phyloP scores from a whole-genome alignment of 1,140 invertebrate genomes.

The Aricia agestis region DNA sequence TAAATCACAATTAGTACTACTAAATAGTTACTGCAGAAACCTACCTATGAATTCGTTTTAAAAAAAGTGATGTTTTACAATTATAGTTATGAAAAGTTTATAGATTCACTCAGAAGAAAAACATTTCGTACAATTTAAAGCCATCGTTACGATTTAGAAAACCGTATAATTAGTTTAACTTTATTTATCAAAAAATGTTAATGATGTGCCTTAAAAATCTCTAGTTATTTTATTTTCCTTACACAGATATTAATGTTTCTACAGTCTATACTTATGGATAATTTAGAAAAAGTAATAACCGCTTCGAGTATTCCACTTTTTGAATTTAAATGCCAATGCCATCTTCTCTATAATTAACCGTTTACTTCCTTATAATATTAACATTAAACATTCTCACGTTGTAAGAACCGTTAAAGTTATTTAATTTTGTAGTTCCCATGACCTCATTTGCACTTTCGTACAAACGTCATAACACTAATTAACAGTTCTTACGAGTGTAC shows the following conservation, averaged over 20 bases:
- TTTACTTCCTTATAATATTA: background rate
- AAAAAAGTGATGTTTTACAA: no score
- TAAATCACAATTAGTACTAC: no score
- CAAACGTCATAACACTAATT: background rate
- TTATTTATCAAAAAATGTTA: no score
- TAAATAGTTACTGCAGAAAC: no score
- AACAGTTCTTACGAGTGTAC: background rate
- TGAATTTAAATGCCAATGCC: background rate
- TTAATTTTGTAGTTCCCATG: background rate
- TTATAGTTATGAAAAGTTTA: no score
- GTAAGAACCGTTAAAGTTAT: background rate
- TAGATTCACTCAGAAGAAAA: no score
- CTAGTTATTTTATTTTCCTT: no score
- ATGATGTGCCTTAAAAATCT: no score
- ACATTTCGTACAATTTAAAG: no score
- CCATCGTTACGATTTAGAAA: no score
- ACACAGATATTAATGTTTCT: background rate
- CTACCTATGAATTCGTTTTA: no score
- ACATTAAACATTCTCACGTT: background rate
- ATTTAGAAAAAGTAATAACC: background rate
- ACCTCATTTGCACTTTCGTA: conserved; percentile 1
- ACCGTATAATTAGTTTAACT: no score
- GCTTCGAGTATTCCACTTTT: background rate
- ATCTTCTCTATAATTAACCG: background rate
- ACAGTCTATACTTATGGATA: background rate